Percentiles rank a stretch among this genome's conserved stretches.
Evolutionary conservation across 2,113 vertebrate genomes (phyloP).

Genomic region (Myiopsitta monachus): DNA sequence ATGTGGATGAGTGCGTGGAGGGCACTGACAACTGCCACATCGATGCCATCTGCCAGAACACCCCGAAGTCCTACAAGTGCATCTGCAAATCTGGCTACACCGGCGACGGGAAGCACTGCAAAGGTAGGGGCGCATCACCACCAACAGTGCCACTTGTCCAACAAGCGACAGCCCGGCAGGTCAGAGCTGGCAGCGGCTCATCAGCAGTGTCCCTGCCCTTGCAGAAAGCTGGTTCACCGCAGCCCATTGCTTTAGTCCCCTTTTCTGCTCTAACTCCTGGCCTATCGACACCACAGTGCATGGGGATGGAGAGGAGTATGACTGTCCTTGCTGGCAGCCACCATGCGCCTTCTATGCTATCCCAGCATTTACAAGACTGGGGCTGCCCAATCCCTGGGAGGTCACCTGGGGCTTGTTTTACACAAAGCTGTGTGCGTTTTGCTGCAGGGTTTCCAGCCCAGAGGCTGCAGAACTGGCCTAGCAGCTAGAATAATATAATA

Average conservation of each 20-base stretch:
- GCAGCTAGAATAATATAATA: neutral
- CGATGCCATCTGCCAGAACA: slow-evolving; percentile 97
- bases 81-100: slow-evolving; percentile 97
- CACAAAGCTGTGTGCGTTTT: neutral
- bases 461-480: neutral
- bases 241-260: neutral
- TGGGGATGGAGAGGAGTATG: neutral
- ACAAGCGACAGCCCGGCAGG: neutral
- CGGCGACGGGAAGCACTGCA: slow-evolving; percentile 95
- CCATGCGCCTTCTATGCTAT: neutral
- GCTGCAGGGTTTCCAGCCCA: neutral
- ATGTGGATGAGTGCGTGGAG: slow-evolving; percentile 92
- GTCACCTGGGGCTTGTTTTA: neutral
- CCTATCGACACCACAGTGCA: neutral
- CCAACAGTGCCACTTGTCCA: neutral
- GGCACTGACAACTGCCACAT: slow-evolving; percentile 95
- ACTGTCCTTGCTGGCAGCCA: neutral
- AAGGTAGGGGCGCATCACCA: slow-evolving; percentile 78
- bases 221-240: neutral
- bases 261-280: neutral
- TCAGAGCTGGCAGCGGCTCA: accelerated
- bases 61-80: slow-evolving; percentile 93
- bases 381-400: neutral
- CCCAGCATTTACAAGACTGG: neutral
- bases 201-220: neutral